Evolutionary conservation across 2,113 vertebrate species (phyloP).

Genomic region (Perca schrenkii): DNA sequence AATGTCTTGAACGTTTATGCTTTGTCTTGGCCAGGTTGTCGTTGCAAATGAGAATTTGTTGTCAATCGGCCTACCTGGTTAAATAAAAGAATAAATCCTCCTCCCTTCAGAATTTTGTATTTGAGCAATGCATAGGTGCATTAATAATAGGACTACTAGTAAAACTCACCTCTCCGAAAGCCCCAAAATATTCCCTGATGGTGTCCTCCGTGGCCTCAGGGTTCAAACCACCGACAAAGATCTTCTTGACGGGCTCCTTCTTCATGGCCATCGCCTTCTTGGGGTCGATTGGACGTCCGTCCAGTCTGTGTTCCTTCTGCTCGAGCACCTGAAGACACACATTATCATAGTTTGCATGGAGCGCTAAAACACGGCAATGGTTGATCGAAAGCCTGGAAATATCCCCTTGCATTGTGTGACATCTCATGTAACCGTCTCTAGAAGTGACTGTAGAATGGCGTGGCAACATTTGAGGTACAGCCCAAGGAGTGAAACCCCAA

Average conservation of each 20-base stretch:
- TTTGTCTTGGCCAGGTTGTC: too few species aligned
- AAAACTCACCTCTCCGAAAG: conserved; percentile 93
- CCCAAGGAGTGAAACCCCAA: background rate
- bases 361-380: background rate
- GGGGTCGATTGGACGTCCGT: conserved; percentile 96
- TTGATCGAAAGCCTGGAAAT: background rate
- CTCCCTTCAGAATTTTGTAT: background rate
- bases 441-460: background rate
- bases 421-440: too few species aligned
- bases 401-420: background rate
- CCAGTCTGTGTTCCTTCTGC: conserved; percentile 95
- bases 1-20: too few species aligned
- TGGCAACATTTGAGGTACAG: background rate
- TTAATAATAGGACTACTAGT: too few species aligned
- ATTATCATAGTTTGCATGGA: background rate
- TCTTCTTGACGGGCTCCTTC: conserved; percentile 97
- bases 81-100: too few species aligned
- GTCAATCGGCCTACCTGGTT: too few species aligned
- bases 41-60: too few species aligned
- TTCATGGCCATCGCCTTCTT: conserved; percentile 99
- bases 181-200: conserved; percentile 95
- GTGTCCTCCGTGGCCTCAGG: conserved; percentile 97
- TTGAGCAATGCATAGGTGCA: too few species aligned
- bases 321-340: conserved; percentile 88
- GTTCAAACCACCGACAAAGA: conserved; percentile 97